phyloP scores from a whole-genome alignment of 2,888 invertebrate genomes.

The Plebejus argus region DNA sequence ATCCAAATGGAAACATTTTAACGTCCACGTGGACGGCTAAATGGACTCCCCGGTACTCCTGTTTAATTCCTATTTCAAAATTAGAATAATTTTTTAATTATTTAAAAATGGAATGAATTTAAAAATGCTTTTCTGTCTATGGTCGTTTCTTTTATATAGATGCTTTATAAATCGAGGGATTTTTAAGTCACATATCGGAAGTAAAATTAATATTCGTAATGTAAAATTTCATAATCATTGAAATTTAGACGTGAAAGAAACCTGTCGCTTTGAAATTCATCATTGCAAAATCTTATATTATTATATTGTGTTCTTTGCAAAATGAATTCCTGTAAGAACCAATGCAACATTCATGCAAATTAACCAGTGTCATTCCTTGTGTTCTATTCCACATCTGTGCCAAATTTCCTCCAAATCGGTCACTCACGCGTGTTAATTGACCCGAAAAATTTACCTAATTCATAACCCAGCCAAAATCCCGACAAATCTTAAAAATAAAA shows the following conservation, averaged over 20 bases:
- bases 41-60: slow-evolving; percentile 25
- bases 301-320: too few relatives aligned
- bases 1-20: slow-evolving; percentile 57
- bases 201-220: too few relatives aligned
- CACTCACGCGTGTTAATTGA: neutral
- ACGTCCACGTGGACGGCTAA: slow-evolving; percentile 35
- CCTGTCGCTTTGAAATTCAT: neutral
- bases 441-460: neutral
- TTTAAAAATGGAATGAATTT: neutral
- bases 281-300: too few relatives aligned
- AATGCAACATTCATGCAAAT: neutral
- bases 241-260: neutral
- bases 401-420: too few relatives aligned
- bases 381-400: neutral
- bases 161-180: neutral
- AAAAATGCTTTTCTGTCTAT: neutral
- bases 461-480: neutral
- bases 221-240: too few relatives aligned
- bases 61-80: slow-evolving; percentile 27
- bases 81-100: slow-evolving; percentile 17
- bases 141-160: neutral
- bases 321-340: neutral
- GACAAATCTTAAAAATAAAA: neutral
- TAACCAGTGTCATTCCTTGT: neutral
- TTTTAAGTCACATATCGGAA: too few relatives aligned